Conservation (phyloP, 35 echinoderm and acorn worm genomes). For the Acanthaster planci region DNA sequence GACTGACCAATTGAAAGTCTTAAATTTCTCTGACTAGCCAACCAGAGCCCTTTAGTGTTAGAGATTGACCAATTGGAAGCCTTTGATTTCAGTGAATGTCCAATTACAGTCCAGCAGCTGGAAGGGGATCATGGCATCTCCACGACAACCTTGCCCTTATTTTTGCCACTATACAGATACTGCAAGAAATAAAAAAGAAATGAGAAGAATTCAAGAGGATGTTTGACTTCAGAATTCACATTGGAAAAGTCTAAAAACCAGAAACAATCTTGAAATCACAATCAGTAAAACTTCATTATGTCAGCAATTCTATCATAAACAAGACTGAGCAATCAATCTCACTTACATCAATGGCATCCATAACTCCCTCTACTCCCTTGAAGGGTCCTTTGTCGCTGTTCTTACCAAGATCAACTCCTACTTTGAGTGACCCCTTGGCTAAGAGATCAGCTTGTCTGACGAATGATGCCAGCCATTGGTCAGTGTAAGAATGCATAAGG, state of each 20-base stretch:
- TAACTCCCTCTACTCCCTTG: slow-evolving; percentile 52
- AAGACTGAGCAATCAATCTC: no score
- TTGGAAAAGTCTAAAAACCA: no score
- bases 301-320: no score
- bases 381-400: slow-evolving; percentile 59
- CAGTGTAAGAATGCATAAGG: slow-evolving; percentile 35
- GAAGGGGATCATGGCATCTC: slow-evolving; percentile 21
- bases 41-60: not conserved
- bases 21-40: no score
- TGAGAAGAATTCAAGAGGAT: not conserved
- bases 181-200: slow-evolving; percentile 22
- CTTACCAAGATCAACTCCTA: slow-evolving; percentile 57
- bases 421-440: slow-evolving; percentile 48
- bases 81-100: not conserved
- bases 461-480: slow-evolving; percentile 51
- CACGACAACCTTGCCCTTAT: slow-evolving; percentile 41
- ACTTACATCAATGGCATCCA: slow-evolving; percentile 82
- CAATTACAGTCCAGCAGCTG: not conserved
- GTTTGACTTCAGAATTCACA: no score
- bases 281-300: no score
- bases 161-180: slow-evolving; percentile 45
- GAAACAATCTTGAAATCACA: no score
- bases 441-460: slow-evolving; percentile 51
- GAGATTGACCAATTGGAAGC: not conserved
- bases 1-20: no score